These are phyloP conservation scores for Notodonta dromedarius DNA, from an alignment of 2,888 invertebrate species.

Conservation along the genomic window DNA sequence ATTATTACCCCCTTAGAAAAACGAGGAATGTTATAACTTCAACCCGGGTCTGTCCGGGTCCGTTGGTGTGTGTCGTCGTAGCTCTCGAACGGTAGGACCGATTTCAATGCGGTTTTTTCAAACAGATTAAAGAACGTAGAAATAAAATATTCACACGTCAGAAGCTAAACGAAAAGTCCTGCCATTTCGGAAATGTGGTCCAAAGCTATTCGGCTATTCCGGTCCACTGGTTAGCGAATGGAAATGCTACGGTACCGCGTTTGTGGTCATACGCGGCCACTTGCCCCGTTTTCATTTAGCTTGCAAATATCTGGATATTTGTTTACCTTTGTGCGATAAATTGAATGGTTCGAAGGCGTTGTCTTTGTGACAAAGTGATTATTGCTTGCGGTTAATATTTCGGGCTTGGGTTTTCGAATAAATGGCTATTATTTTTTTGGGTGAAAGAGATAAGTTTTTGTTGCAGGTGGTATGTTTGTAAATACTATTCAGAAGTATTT, in stretches of 20 bases:
- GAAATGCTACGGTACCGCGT: constrained; percentile 32
- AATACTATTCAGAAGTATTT: too few relatives aligned
- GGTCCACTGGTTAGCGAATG: constrained; percentile 39
- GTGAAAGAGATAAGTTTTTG: too few relatives aligned
- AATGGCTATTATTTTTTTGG: not conserved
- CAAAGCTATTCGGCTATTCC: constrained; percentile 35
- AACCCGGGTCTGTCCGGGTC: too few relatives aligned
- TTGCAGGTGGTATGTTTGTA: too few relatives aligned
- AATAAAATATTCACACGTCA: not conserved
- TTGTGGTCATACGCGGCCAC: constrained; percentile 24
- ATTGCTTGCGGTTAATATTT: constrained; percentile 13
- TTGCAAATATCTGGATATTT: constrained; percentile 23
- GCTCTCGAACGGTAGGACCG: too few relatives aligned
- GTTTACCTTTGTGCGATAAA: constrained; percentile 41
- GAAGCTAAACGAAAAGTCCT: constrained; percentile 32
- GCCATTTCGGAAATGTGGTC: constrained; percentile 36
- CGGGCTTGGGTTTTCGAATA: not conserved
- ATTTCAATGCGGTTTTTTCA: too few relatives aligned
- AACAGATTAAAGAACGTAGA: too few relatives aligned
- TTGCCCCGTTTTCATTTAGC: constrained; percentile 40
- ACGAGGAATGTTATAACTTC: too few relatives aligned
- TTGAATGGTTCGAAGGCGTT: constrained; percentile 28
- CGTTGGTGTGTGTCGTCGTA: too few relatives aligned
- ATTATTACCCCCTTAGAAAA: too few relatives aligned
- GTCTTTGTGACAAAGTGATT: constrained; percentile 27